Conservation (phyloP, 2,797 vertebrate genomes). For the Hydrolagus colliei region DNA sequence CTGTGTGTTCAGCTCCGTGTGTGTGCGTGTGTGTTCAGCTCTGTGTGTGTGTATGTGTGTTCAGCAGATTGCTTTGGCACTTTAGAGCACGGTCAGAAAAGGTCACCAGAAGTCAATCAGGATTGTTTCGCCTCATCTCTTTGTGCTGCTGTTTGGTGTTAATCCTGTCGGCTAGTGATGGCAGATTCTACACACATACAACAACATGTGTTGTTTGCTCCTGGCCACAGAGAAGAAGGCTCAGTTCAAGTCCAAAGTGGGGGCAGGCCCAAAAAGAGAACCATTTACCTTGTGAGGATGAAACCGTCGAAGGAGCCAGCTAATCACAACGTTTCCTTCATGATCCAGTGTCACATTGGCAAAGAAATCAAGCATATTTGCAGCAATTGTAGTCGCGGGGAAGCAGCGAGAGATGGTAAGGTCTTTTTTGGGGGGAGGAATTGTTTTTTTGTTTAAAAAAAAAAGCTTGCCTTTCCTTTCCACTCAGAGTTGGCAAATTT, state of each 20-base stretch:
- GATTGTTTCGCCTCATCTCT: conserved; percentile 35
- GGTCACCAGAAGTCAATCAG: conserved; percentile 28
- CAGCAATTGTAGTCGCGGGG: conserved; percentile 95
- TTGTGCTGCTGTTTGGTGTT: conserved; percentile 43
- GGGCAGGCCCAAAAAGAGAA: conserved; percentile 75
- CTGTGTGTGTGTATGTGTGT: no score
- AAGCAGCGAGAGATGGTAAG: conserved; percentile 86
- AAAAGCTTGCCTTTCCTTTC: conserved; percentile 35
- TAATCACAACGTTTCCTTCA: conserved; percentile 83
- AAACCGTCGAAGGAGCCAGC: conserved; percentile 76
- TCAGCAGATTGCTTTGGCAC: conserved; percentile 36
- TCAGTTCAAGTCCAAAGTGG: conserved; percentile 46
- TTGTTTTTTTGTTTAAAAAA: neutral
- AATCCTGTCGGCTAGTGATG: conserved; percentile 62
- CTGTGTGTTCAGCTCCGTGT: no score
- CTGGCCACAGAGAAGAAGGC: conserved; percentile 57
- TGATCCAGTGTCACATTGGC: conserved; percentile 91
- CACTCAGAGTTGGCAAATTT: conserved; percentile 34
- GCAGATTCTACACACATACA: conserved; percentile 65
- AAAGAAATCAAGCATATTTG: conserved; percentile 98
- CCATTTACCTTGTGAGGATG: conserved; percentile 83
- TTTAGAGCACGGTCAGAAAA: conserved; percentile 38
- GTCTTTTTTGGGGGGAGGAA: conserved; percentile 31
- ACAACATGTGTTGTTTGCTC: conserved; percentile 59
- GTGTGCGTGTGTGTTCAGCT: no score